Percentiles rank a stretch among this genome's conserved stretches.
Conservation (phyloP, 2,113 vertebrate species). For the Rhea pennata region DNA sequence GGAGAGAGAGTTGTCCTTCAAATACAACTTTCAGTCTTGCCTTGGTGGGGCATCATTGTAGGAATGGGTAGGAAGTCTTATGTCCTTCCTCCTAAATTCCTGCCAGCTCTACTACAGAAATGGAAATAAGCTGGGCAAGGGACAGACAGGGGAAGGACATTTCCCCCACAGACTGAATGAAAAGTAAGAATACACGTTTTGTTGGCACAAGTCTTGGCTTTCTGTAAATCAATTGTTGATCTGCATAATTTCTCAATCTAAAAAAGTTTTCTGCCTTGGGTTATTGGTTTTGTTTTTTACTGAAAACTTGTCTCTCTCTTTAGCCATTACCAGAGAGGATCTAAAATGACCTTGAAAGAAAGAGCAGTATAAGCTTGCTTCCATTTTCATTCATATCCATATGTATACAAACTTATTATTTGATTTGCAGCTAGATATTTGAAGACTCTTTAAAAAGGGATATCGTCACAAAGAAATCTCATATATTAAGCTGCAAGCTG, state of each 20-base stretch:
- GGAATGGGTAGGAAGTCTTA: neutral
- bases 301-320: neutral
- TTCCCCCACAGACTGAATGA: neutral
- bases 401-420: neutral
- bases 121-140: neutral
- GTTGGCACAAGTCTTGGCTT: neutral
- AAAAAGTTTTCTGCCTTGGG: neutral
- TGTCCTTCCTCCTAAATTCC: neutral
- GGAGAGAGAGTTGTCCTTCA: neutral
- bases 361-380: neutral
- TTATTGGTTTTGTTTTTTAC: neutral
- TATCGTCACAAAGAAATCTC: neutral
- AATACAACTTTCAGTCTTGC: neutral
- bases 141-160: accelerated
- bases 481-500: neutral
- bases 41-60: neutral
- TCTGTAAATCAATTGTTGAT: neutral
- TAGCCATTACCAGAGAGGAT: accelerated
- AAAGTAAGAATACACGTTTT: neutral
- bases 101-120: neutral
- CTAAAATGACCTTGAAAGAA: neutral
- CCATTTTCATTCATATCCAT: neutral
- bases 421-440: accelerated
- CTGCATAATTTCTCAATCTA: neutral
- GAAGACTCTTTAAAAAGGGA: neutral